A percentile compares a stretch with the other conserved stretches of the same genome.
phyloP scores from a whole-genome alignment of 2,797 vertebrate genomes.

The Bryconaethiops microstoma region DNA sequence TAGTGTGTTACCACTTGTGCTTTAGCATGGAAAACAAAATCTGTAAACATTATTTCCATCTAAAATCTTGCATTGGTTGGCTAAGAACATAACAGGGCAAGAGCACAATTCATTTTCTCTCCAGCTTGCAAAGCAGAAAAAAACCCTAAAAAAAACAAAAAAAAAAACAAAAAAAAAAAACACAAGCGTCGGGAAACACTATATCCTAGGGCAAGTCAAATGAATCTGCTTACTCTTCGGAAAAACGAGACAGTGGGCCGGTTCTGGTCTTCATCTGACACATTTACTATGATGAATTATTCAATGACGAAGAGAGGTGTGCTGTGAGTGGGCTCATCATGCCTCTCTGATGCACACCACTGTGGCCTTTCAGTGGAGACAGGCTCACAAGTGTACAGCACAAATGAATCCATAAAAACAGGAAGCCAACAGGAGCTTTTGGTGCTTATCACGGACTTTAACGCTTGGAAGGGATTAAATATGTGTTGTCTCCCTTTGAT shows the following conservation, averaged over 20 bases:
- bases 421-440: slow-evolving; percentile 32
- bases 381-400: slow-evolving; percentile 21
- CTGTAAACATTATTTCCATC: not conserved
- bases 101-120: slow-evolving; percentile 15
- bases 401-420: slow-evolving; percentile 44
- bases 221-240: slow-evolving; percentile 56
- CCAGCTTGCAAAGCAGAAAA: slow-evolving; percentile 5
- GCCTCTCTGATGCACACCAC: slow-evolving; percentile 38
- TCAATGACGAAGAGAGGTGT: slow-evolving; percentile 55
- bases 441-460: slow-evolving; percentile 13
- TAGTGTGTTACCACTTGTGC: not conserved
- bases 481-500: not conserved
- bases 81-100: too few relatives aligned
- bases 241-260: slow-evolving; percentile 50
- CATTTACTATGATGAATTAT: slow-evolving; percentile 68
- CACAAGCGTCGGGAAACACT: slow-evolving; percentile 36
- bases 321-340: slow-evolving; percentile 55
- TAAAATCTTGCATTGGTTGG: not conserved
- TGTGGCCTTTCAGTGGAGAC: slow-evolving; percentile 25
- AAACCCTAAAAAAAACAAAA: too few relatives aligned
- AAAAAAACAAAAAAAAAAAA: not conserved
- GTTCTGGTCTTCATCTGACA: slow-evolving; percentile 55
- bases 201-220: slow-evolving; percentile 47
- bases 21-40: not conserved
- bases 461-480: slow-evolving; percentile 18